Evolutionary conservation across 2,113 vertebrate species (phyloP), one percentile per base, ranked within the genome.

Genomic region (Halcyon senegalensis): DNA sequence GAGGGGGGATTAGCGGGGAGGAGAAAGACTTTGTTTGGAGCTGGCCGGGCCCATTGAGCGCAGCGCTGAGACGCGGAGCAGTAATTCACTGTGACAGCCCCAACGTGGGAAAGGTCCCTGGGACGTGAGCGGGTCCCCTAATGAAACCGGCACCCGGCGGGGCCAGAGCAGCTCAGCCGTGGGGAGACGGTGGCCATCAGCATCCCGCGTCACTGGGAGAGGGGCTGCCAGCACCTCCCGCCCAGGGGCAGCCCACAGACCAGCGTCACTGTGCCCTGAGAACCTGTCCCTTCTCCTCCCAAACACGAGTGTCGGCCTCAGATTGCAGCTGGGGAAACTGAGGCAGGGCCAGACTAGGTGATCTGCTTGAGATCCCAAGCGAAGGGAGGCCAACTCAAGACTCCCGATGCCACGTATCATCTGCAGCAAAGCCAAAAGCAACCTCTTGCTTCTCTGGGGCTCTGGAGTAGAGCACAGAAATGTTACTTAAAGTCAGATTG

Each of bases 51-150:
- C 53, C 11, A 24, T 76, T 43, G 79, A 84, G 88, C 7, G 17
- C 53, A 2, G 72, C 16, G 72, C 87, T 89, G 75, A 94, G 93
- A 25, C 53, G 85, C 59, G 13, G 81, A 37, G 82, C 11, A 4
- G 60, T 97, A 94, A 97, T 97, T 85, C 84, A 60, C 56, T 66
- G 87, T 91, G 94, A 95, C 96, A 94, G 94, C 70, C 62, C 82
- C 73, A 28, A 97, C 76, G 95, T 98, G 97, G 97, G 98, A 98
- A 98, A 97, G 97, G 87, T 63, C 94, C 93, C 93, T 60, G 90
- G 84, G 95, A 97, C 76, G 88, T 96, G 97, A 78, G 85, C 83
- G 63, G 97, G 60, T 92, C 95, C 95, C 79, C 96, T 94, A 96
- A 98, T 97, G 97, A 98, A 78, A 30, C 37, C 7, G 0, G 76